Base-by-base conservation (phyloP, 2,113 vertebrate genomes). In the Lathamus discolor region DNA sequence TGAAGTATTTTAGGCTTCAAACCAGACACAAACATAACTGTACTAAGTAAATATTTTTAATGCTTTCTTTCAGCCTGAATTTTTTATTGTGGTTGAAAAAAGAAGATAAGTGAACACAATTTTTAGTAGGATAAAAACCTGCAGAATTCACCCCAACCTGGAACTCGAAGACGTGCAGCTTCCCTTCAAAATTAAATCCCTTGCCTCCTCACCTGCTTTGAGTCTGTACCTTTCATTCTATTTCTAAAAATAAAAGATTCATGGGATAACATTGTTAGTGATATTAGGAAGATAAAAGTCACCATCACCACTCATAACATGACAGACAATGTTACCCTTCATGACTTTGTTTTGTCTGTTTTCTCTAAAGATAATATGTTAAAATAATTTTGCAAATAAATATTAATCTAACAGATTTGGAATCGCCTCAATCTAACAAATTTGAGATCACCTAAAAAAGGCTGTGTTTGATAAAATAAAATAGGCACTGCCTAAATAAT, bases 261-360 rank as follows among this genome's bases (percentile, higher is more conserved):
- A 16, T 62, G 5, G 5, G 3, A n/a, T 67, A 5, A 15, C 15
- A 49, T n/a, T 1, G 1, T 57, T 22, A 41, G 11, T 57, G 24
- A 33, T 55, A 74, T 55, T 77, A 92, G 54, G 33, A 28, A 76
- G 54, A 66, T 43, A 69, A 90, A 85, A 88, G 41, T 7, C 41
- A 80, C 7, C 9, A 72, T 61, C 49, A 4, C 31, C 33, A 84
- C 6, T 66, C 33, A 67, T 46, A 77, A 31, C 13, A 8, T 78
- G 13, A 10, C 63, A 84, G 66, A 79, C 12, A 63, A 63, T 74
- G 3, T 1, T 74, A 48, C 83, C 13, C 2, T n/a, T 84, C 10
- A 44, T 14, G 14, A 39, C 2, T 23, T 59, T 75, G 5, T 49
- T 79, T 92, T 33, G 41, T 48, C 54, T 86, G 4, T 69, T 70